Evolutionary conservation across 2,113 vertebrate genomes (phyloP), one percentile per base, ranked within the genome.

Genomic region (Tupaia chinensis): DNA sequence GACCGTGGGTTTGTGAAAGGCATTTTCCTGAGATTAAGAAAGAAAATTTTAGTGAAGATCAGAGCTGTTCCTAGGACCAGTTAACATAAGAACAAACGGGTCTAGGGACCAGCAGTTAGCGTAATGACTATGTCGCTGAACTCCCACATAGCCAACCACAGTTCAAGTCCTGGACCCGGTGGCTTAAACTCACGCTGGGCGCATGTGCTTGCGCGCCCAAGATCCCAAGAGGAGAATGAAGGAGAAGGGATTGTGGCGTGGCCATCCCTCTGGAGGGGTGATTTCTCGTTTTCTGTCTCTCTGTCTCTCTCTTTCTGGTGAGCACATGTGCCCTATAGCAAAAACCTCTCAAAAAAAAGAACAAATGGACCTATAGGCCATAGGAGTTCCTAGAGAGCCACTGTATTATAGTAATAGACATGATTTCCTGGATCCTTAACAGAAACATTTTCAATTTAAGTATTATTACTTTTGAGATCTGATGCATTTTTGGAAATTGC

Each of bases 401-500:
- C 72, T 22, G 0, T 54, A 44, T 56, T 69, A 17, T 9, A 77
- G 34, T 29, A 34, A 44, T 29, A 20, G 14, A 66, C 89, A 79
- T 87, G 34, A 78, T 72, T 76, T 90, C 44, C 27, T 78, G 66
- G 91, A 56, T 89, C 34, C 60, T 80, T 66, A 44, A 58, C 34
- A 32, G 29, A 78, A 65, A 69, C 73, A 84, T 56, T 32, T 80
- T 79, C 22, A 70, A 65, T 73, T 73, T 66, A 32, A 81, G 60
- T 81, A 70, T 2, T 20, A 73, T n/a, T 92, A 29, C 69, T 86
- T 66, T 80, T 73, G 56, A 85, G n/a, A 81, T 20, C 80, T 83
- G 10, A n/a, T 82, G 29, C 73, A 29, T 77, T 80, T 97, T 86
- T 81, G 27, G 56, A 88, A 77, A 94, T 58, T 63, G 34, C 15